phyloP scores from a whole-genome alignment of 2,113 vertebrate genomes.

The Cyanoderma ruficeps region DNA sequence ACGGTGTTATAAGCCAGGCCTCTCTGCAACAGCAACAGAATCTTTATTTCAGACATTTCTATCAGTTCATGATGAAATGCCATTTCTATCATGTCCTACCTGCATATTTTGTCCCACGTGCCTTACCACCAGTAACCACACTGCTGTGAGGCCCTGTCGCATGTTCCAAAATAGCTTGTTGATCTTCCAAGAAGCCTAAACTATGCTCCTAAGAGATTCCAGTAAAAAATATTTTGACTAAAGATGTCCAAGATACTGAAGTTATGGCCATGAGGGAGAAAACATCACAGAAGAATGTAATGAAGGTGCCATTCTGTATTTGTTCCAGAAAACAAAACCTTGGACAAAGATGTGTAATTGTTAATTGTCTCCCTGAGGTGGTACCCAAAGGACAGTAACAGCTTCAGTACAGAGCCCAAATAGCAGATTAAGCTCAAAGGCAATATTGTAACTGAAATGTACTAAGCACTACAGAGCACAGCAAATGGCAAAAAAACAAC shows the following conservation, averaged over 20 bases:
- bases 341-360: background rate
- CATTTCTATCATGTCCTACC: background rate
- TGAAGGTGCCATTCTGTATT: background rate
- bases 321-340: background rate
- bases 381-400: background rate
- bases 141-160: background rate
- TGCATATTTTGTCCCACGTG: background rate
- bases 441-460: background rate
- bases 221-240: background rate
- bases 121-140: background rate
- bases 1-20: rapidly evolving
- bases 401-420: background rate
- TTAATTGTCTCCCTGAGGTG: background rate
- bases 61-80: background rate
- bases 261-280: background rate
- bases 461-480: background rate
- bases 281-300: background rate
- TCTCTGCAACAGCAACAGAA: background rate
- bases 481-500: background rate
- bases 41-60: background rate
- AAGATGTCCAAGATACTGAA: background rate
- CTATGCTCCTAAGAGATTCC: background rate
- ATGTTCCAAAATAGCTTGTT: background rate
- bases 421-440: background rate
- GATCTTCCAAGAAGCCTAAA: background rate